phyloP scores from a whole-genome alignment of 2,113 vertebrate genomes.

The Turnix velox region DNA sequence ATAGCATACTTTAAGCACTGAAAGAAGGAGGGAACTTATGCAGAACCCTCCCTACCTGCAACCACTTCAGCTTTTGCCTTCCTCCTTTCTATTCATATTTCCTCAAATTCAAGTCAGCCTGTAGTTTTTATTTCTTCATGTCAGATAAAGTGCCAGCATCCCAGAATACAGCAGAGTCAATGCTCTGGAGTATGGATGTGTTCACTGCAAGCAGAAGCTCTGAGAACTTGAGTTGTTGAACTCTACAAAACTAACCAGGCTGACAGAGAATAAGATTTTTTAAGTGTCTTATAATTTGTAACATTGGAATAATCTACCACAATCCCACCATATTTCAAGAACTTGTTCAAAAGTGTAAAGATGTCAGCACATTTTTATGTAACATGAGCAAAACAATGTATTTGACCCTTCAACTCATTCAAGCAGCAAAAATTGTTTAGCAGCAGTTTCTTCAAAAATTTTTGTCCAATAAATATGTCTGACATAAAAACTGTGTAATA shows the following conservation, averaged over 20 bases:
- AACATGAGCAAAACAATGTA: constrained; percentile 20
- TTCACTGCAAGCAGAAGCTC: background rate
- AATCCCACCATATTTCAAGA: constrained; percentile 34
- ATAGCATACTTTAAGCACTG: background rate
- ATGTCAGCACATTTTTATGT: constrained; percentile 29
- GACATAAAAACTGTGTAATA: background rate
- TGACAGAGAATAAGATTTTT: background rate
- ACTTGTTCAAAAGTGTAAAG: background rate
- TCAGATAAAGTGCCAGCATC: background rate
- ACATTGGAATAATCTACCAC: background rate
- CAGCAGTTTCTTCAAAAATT: background rate
- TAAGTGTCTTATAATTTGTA: background rate
- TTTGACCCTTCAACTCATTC: background rate
- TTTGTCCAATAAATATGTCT: background rate
- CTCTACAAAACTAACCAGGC: background rate
- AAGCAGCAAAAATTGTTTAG: background rate
- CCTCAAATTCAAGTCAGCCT: background rate
- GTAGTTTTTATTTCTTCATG: background rate
- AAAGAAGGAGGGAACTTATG: constrained; percentile 32
- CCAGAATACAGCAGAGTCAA: background rate
- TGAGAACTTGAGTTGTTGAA: background rate
- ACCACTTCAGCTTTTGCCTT: constrained; percentile 19
- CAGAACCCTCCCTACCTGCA: background rate
- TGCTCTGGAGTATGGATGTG: background rate
- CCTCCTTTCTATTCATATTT: background rate